Conservation (phyloP, 1,140 invertebrate species). For the Ridgeia piscesae region DNA sequence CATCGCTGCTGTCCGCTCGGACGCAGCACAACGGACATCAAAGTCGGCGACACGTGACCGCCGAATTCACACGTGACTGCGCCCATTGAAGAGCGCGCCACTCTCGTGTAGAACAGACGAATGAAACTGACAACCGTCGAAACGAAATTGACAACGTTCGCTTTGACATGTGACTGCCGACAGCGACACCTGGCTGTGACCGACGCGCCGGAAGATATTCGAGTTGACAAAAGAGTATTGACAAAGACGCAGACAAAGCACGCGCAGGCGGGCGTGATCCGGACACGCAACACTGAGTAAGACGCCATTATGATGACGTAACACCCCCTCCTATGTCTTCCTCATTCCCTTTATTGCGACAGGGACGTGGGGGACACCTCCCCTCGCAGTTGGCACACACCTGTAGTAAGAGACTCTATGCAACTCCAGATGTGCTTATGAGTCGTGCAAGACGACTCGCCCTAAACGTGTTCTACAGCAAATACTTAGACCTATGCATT, state of each 20-base stretch:
- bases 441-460: neutral
- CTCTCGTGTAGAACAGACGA: neutral
- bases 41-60: neutral
- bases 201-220: neutral
- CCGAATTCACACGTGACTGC: neutral
- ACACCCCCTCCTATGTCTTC: neutral
- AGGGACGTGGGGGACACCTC: neutral
- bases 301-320: slow-evolving; percentile 4
- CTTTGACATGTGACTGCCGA: neutral
- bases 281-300: neutral
- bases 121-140: neutral
- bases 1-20: neutral
- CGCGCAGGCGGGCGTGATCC: neutral
- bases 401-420: neutral
- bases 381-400: neutral
- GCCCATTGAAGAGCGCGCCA: neutral
- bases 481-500: neutral
- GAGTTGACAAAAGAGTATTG: neutral
- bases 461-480: neutral
- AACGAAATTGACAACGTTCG: neutral
- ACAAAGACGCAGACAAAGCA: neutral
- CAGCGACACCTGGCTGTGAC: neutral
- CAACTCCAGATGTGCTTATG: neutral
- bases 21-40: neutral
- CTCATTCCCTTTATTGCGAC: neutral